Percentiles rank a stretch among this genome's conserved stretches.
phyloP scores from a whole-genome alignment of 2,113 vertebrate species.

The Vombatus ursinus region DNA sequence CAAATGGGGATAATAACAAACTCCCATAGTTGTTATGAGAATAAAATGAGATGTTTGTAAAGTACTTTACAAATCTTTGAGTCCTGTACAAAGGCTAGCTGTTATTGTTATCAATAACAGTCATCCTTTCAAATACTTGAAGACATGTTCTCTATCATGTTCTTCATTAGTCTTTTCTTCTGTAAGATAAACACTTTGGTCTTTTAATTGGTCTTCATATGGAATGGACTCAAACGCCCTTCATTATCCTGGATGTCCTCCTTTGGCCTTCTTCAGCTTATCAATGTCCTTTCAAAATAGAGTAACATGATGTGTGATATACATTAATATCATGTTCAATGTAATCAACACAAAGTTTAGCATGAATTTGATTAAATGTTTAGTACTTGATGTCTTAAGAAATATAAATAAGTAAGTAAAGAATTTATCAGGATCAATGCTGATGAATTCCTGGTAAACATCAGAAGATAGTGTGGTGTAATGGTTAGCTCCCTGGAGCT shows the following conservation, averaged over 20 bases:
- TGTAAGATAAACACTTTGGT: not conserved
- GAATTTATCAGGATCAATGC: not conserved
- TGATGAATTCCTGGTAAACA: not conserved
- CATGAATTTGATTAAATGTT: not conserved
- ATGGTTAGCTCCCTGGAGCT: not conserved
- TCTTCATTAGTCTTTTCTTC: not conserved
- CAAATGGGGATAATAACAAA: not conserved
- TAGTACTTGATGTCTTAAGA: not conserved
- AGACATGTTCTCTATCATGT: not conserved
- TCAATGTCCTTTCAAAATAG: not conserved
- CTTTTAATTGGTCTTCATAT: not conserved
- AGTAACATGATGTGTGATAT: not conserved
- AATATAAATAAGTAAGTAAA: not conserved
- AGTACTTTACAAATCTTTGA: not conserved
- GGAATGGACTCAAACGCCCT: not conserved
- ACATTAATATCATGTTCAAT: not conserved
- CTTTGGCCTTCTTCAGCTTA: not conserved
- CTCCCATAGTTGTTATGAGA: not conserved
- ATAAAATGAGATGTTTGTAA: not conserved
- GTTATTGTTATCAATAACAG: not conserved
- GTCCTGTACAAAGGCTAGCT: not conserved
- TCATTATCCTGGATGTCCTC: not conserved
- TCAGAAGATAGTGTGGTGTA: not conserved
- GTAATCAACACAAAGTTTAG: not conserved
- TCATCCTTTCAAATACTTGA: not conserved